Conservation (phyloP, 2,113 vertebrate species). For the Eonycteris spelaea region DNA sequence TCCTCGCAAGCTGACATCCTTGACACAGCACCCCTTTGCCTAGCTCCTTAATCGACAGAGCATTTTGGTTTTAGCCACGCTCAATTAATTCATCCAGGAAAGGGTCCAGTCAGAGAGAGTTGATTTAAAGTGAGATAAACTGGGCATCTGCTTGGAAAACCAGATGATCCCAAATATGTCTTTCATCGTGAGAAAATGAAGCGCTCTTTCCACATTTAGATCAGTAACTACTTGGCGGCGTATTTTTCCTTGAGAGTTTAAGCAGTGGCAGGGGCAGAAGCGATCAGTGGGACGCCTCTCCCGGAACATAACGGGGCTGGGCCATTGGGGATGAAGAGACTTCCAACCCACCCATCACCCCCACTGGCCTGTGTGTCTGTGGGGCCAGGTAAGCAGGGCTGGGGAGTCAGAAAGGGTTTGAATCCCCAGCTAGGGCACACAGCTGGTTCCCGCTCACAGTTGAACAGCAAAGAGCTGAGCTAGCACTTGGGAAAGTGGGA, state of each 20-base stretch:
- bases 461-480: slow-evolving; percentile 62
- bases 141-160: slow-evolving; percentile 82
- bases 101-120: slow-evolving; percentile 83
- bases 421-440: not conserved
- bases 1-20: slow-evolving; percentile 77
- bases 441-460: slow-evolving; percentile 37
- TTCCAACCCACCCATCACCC: fast-evolving
- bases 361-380: not conserved
- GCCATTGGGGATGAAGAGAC: not conserved
- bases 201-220: slow-evolving; percentile 69
- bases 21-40: slow-evolving; percentile 75
- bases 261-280: slow-evolving; percentile 44
- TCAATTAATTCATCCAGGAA: slow-evolving; percentile 87
- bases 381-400: not conserved
- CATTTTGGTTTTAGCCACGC: slow-evolving; percentile 84
- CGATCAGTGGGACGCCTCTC: not conserved
- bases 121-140: slow-evolving; percentile 85
- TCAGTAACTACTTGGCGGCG: slow-evolving; percentile 61
- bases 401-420: not conserved
- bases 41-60: slow-evolving; percentile 78
- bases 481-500: slow-evolving; percentile 64
- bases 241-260: slow-evolving; percentile 40
- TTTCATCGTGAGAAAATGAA: slow-evolving; percentile 79
- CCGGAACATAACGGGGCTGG: not conserved
- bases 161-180: slow-evolving; percentile 78